Base-by-base conservation (phyloP, 2,888 invertebrate species). In the Meandrusa payeni region DNA sequence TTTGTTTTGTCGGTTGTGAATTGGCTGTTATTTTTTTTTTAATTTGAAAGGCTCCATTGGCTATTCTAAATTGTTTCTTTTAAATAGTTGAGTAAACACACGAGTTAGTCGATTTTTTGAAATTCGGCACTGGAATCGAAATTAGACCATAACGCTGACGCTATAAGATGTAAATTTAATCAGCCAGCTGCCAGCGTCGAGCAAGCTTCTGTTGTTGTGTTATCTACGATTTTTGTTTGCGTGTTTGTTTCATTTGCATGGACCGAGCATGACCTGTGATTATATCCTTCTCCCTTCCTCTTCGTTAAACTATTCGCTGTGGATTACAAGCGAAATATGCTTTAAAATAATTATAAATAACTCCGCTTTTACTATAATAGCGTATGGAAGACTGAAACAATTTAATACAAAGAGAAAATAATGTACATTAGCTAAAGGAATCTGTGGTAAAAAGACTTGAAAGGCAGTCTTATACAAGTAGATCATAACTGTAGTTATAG, bases 231-330 rank as follows among this genome's bases (percentile, higher is more conserved):
- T 33, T 80, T 86, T 76, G 78, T 86, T 86, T 86, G 85, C 82
- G 79, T 78, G 76, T 81, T 67, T 76, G 62, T 80, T 81, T 87
- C 73, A 85, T 87, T 87, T 86, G 87, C 87, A 87, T 87, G 86
- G 51, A 73, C 71, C 76, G 64, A 76, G 87, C 86, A 87, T 87
- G 87, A 64, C 69, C 69, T 76, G 72, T 74, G 65, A 69, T 74
- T 76, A 65, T 65, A 64, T 74, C 68, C 72, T 54, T 67, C 64
- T 65, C 73, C 70, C 70, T 63, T 69, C 66, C 74, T 64, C 69
- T 69, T 69, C 64, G 69, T 69, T 61, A 58, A 55, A 61, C 57
- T 64, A 76, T 63, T 68, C 66, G 64, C 66, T 61, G 59, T 52
- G 47, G 59, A 60, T 13, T 24, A 26, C 36, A 58, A 54, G 58